phyloP scores from a whole-genome alignment of 2,888 invertebrate genomes.

The Melanargia galathea region DNA sequence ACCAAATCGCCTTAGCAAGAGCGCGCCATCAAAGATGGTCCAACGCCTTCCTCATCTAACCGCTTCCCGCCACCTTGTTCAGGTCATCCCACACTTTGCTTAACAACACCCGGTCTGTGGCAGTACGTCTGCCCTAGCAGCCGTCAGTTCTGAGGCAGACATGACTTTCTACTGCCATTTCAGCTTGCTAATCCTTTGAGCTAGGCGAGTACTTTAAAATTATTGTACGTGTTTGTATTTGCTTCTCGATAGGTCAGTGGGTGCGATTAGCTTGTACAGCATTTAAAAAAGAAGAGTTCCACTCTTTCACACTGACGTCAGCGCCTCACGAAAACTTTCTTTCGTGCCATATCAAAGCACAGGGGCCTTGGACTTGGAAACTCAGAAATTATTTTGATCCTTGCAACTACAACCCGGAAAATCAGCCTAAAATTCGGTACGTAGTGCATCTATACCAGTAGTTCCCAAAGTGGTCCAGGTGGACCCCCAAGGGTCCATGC shows the following conservation, averaged over 20 bases:
- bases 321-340: conserved; percentile 97
- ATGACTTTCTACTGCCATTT: no score
- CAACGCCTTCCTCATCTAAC: no score
- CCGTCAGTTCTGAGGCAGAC: no score
- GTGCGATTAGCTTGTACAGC: conserved; percentile 95
- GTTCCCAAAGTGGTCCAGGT: no score
- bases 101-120: no score
- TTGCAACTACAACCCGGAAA: conserved; percentile 93
- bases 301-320: conserved; percentile 97
- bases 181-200: no score
- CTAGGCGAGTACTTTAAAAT: not conserved
- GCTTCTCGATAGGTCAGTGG: conserved; percentile 88
- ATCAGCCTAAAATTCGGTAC: conserved; percentile 90
- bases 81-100: no score
- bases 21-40: no score
- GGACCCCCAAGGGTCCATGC: no score
- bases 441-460: not conserved
- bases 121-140: no score
- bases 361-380: conserved; percentile 98
- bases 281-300: conserved; percentile 94
- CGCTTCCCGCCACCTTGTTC: no score
- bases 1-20: not conserved
- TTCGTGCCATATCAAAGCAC: conserved; percentile 95
- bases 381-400: conserved; percentile 96
- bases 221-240: conserved; percentile 3